Evolutionary conservation across 1,140 invertebrate genomes (phyloP).

Genomic region (Philotrypesis tridentata): DNA sequence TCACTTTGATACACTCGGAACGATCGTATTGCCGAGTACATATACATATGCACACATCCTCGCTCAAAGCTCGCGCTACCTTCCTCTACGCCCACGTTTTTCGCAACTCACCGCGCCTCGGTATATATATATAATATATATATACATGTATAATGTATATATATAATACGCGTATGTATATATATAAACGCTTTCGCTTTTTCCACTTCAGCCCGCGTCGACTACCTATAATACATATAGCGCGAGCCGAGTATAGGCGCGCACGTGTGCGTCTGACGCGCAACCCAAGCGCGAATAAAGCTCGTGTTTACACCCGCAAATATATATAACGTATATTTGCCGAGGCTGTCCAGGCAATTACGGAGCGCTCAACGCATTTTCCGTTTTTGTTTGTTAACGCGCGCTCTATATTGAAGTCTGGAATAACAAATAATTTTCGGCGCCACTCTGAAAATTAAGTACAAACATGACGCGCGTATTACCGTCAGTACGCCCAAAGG

Average conservation of each 20-base stretch:
- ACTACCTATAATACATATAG: slow-evolving; percentile 12
- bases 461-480: slow-evolving; percentile 38
- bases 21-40: slow-evolving; percentile 6
- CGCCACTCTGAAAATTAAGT: neutral
- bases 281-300: slow-evolving; percentile 5
- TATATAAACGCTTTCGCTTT: slow-evolving; percentile 50
- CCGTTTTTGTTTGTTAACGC: slow-evolving; percentile 57
- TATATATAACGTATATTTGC: slow-evolving; percentile 56
- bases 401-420: neutral
- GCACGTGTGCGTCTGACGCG: slow-evolving; percentile 28
- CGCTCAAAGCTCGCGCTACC: neutral
- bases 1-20: neutral
- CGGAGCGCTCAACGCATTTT: slow-evolving; percentile 38
- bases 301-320: slow-evolving; percentile 54
- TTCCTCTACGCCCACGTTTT: neutral
- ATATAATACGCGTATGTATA: neutral
- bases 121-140: neutral
- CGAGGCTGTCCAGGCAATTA: slow-evolving; percentile 58
- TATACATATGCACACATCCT: neutral
- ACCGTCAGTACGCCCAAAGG: too few relatives aligned
- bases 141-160: neutral
- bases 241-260: neutral
- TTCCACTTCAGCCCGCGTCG: slow-evolving; percentile 53
- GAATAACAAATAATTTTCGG: slow-evolving; percentile 57
- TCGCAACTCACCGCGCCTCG: slow-evolving; percentile 1